Base-by-base conservation (phyloP, 2,797 vertebrate species). In the Sciaenops ocellatus region DNA sequence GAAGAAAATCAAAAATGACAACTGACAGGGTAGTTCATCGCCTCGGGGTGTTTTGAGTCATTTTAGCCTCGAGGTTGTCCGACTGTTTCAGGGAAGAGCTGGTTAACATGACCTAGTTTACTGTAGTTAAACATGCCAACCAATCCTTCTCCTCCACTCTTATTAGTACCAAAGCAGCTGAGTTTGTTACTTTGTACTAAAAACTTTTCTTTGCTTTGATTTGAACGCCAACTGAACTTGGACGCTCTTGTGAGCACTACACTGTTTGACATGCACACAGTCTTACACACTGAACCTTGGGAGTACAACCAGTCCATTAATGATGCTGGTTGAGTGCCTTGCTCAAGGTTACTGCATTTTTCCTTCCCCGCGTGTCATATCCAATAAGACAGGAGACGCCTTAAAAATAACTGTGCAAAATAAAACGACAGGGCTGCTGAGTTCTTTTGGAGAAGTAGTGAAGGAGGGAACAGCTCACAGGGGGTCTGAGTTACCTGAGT, bases 291-390 rank as follows among this genome's bases (percentile, higher is more conserved):
- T 13, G 24, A 57, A 30, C 70, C 78, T 68, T 66, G 18, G 75
- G 75, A 75, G 72, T 8, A 34, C 13, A 22, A 56, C 4, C 16
- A 24, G 34, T 16, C 56, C 60, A 72, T 85, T 82, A 82, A 34
- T 0, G 64, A 79, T 72, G 76, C 72, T n/a, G 44, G 73, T 76
- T 54, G 56, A 87, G 68, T 86, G 76, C 76, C 67, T 84, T 78
- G 83, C 77, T 87, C 79, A 80, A 88, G 78, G 81, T 81, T 16
- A 61, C 67, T 52, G 67, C 62, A 52, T 26, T 44, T 72, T 26
- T 30, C 24, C 56, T 24, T 20, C 56, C 20, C 57, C 3, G 41
- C 15, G 2, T 18, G 67, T 74, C 74, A 65, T 1, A 38, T 80
- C 56, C 51, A 79, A 80, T 77, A 59, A 82, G 22, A 56, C 68